Conservation (phyloP, 1,140 invertebrate species). For the Paralvinella palmiformis region DNA sequence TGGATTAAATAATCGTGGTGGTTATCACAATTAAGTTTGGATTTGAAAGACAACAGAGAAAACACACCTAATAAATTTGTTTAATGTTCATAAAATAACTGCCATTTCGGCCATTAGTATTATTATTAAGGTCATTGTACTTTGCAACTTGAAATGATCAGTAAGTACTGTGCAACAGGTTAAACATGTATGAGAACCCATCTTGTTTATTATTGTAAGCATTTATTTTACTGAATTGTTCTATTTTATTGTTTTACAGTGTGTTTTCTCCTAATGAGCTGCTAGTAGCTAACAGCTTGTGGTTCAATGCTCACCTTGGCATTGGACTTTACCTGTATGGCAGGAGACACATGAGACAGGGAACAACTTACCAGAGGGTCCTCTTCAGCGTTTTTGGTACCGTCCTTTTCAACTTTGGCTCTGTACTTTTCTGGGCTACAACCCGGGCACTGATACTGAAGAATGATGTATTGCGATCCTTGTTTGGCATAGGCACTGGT, state of each 20-base stretch:
- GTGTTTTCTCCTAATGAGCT: constrained; percentile 26
- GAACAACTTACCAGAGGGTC: constrained; percentile 22
- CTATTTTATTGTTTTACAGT: constrained; percentile 25
- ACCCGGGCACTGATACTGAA: constrained; percentile 44
- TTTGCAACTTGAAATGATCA: too few species aligned
- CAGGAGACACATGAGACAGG: constrained; percentile 26
- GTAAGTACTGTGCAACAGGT: too few species aligned
- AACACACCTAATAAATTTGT: too few species aligned
- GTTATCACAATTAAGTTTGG: too few species aligned
- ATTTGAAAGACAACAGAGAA: too few species aligned
- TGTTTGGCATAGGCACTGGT: constrained; percentile 27
- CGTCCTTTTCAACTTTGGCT: constrained; percentile 39
- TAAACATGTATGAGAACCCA: not conserved
- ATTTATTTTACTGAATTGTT: not conserved
- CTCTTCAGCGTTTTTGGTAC: constrained; percentile 34
- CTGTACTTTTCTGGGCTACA: constrained; percentile 35
- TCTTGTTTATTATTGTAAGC: constrained; percentile 1
- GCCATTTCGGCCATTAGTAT: too few species aligned
- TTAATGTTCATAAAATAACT: too few species aligned
- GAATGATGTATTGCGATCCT: constrained; percentile 39
- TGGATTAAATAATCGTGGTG: too few species aligned
- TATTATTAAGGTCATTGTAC: too few species aligned
- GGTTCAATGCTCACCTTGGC: constrained; percentile 41
- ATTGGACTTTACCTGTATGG: constrained; percentile 36
- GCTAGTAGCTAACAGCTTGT: constrained; percentile 32